phyloP scores from a whole-genome alignment of 1,140 invertebrate species.

The Scaptomyza hsui region DNA sequence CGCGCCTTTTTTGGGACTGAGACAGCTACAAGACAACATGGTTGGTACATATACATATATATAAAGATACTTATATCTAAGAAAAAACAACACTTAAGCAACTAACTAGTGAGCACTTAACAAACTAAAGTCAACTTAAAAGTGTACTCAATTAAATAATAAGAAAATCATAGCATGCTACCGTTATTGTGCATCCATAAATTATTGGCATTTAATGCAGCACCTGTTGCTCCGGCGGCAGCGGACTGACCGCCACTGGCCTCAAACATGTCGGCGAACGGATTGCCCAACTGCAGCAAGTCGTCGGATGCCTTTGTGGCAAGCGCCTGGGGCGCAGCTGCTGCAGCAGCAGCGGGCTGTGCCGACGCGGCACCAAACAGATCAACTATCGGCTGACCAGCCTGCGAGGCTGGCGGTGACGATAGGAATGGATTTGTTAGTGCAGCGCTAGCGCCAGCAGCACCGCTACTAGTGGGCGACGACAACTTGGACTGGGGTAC shows the following conservation, averaged over 20 bases:
- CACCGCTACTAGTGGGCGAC: constrained; percentile 86
- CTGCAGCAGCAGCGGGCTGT: constrained; percentile 76
- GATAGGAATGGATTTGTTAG: constrained; percentile 95
- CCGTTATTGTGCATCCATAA: constrained; percentile 90
- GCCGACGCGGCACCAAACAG: constrained; percentile 89
- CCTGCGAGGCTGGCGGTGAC: constrained; percentile 85
- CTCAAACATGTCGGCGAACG: constrained; percentile 94
- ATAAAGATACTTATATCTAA: constrained; percentile 17
- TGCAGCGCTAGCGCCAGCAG: constrained; percentile 85
- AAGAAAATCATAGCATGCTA: constrained; percentile 84
- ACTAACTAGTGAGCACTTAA: no score
- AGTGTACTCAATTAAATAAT: constrained; percentile 59
- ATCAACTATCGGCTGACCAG: constrained; percentile 89
- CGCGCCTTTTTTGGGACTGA: constrained; percentile 36
- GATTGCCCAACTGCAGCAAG: constrained; percentile 94
- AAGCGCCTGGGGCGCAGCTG: constrained; percentile 63
- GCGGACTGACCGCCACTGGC: constrained; percentile 84
- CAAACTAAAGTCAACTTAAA: constrained; percentile 34
- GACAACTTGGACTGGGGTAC: constrained; percentile 90
- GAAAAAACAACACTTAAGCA: constrained; percentile 46
- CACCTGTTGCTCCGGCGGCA: constrained; percentile 83
- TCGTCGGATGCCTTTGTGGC: constrained; percentile 93
- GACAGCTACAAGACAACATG: constrained; percentile 41
- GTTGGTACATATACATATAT: constrained; percentile 33
- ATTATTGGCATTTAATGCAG: constrained; percentile 85